Base-by-base conservation (phyloP, 1,140 invertebrate species). In the Drosophila parabipectinata region DNA sequence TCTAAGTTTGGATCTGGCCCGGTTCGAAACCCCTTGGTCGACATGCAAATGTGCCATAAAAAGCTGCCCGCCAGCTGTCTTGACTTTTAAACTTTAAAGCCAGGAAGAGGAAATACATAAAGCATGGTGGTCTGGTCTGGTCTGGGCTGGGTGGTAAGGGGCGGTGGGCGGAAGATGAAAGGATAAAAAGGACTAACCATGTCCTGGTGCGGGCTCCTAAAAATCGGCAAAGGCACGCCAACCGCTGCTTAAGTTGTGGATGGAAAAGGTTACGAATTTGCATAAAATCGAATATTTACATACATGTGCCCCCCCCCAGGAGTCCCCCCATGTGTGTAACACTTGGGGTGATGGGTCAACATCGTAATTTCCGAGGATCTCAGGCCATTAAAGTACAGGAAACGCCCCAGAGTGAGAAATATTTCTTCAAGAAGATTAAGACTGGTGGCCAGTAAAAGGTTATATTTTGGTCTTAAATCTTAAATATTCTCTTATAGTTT, bases 41-140 rank as follows among this genome's bases (percentile, higher is more conserved):
- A 77, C 81, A 75, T 75, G 82, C 82, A 77, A 79, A 85, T 76
- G 37, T 61, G 66, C 76, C 62, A 77, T 85, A 72, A 77, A 78
- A 63, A 52, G 54, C 52, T 18, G 7, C 53, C 30, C 15, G 44
- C 6, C 6, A 28, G 26, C 21, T 44, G 9, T 63, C 71, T 87
- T 87, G 82, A 87, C 82, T 88, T 87, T 87, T 87, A 71, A 87
- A 87, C 82, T 87, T 87, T 82, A 78, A 87, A 83, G 63, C 62
- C 68, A 60, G 74, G 61, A 67, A 81, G 69, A 74, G 68, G 73
- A 85, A 78, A 72, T 59, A 48, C 56, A 72, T 61, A 34, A 45
- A 61, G 58, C 62, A 39, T 39, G 15, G 4, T 14, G 18, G 18
- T 18, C 18, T 18, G 18, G 15, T 18, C n/a, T n/a, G 15, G 15